Conservation (phyloP, 2,797 vertebrate genomes). For the Neosalanx taihuensis region DNA sequence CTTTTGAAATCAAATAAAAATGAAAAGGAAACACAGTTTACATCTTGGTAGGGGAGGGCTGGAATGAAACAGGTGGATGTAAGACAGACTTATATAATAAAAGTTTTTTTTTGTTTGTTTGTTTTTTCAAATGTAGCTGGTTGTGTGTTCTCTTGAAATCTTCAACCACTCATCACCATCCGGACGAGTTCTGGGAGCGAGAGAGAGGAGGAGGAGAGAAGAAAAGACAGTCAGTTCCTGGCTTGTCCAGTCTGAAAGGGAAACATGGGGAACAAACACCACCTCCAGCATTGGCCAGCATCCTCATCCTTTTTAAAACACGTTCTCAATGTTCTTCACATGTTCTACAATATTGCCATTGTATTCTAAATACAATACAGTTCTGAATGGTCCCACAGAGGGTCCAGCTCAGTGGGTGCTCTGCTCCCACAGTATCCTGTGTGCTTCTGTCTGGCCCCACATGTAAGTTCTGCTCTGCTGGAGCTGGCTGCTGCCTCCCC, state of each 20-base stretch:
- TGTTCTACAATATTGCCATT: too few relatives aligned
- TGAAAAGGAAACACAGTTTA: constrained; percentile 26
- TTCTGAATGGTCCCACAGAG: neutral
- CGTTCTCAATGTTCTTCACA: too few relatives aligned
- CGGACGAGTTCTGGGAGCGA: constrained; percentile 69
- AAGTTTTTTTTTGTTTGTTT: constrained; percentile 24
- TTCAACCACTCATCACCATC: constrained; percentile 78
- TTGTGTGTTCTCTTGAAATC: constrained; percentile 40
- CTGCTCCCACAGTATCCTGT: neutral
- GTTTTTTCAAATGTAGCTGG: constrained; percentile 39
- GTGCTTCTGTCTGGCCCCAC: neutral
- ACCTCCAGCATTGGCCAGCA: constrained; percentile 22
- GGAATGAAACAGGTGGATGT: constrained; percentile 28
- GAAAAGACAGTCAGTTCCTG: neutral
- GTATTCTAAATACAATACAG: too few relatives aligned
- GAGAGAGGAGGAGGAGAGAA: constrained; percentile 10
- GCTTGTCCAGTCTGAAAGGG: constrained; percentile 4
- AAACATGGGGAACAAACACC: constrained; percentile 10
- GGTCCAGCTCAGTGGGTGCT: too few relatives aligned
- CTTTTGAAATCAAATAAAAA: constrained; percentile 54
- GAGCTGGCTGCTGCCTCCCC: neutral
- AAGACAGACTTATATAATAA: constrained; percentile 36
- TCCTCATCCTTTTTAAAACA: neutral
- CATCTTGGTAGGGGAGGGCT: constrained; percentile 19
- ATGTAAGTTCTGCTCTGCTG: neutral